Evolutionary conservation across 2,797 vertebrate species (phyloP), one percentile per base, ranked within the genome.

Genomic region (Tragopan temminckii): DNA sequence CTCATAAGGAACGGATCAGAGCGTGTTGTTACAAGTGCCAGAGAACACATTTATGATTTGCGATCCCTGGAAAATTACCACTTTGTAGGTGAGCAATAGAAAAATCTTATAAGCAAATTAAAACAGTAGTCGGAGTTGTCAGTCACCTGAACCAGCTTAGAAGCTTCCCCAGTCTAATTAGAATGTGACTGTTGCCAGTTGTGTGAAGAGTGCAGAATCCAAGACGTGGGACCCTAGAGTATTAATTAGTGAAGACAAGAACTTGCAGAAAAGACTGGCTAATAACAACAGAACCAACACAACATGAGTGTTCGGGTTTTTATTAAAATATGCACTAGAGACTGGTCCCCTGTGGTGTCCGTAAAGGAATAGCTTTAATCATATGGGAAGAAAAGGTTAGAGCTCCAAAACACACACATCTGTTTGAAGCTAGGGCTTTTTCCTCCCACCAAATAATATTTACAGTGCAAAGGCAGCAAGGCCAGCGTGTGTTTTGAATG

Each of bases 1-100:
- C 98, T 99, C 97, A 99, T 99, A 98, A 98, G 98, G 98, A 99
- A 99, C 87, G 99, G 99, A 96, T 99, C 99, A 90, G 99, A 99
- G 98, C 98, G 99, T 94, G 99, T 99, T 96, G 99, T 99, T 97
- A 99, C 99, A 96, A 99, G 99, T 96, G 93, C 98, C 98, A 99
- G 99, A 98, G 99, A 99, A 98, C 99, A 99, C 98, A 98, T 99
- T 97, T 99, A 99, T 98, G 99, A 99, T 98, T 98, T 99, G 97
- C 98, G 99, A 97, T 99, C 99, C 92, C 98, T 99, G 98, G 99
- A 99, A 98, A 99, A 99, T 98, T 99, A 99, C 98, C 99, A 99
- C 98, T 99, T 98, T 98, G 98, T 99, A 98, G 99, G 99, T 99
- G 98, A 99, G 99, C 96, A 93, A 97, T 98, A 97, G 97, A 96